Evolutionary conservation across 1,140 invertebrate species (phyloP).

Genomic region (Hyles vespertilio): DNA sequence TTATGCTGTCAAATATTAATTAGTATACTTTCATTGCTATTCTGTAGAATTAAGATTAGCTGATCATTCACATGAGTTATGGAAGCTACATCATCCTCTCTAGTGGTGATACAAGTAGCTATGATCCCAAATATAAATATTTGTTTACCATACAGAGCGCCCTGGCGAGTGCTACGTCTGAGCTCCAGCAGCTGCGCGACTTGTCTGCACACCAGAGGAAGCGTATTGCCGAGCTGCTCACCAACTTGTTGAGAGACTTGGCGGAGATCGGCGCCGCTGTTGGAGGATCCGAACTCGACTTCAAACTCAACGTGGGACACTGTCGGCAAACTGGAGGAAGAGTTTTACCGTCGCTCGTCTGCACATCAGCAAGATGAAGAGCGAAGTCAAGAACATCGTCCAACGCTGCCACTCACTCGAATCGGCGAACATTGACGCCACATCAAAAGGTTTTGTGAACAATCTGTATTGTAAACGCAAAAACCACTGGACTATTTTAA

Average conservation of each 20-base stretch:
- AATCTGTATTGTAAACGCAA: slow-evolving; percentile 7
- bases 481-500: too few species aligned
- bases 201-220: slow-evolving; percentile 94
- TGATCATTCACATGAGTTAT: too few species aligned
- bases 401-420: slow-evolving; percentile 92
- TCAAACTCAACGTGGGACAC: slow-evolving; percentile 87
- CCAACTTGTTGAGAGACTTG: slow-evolving; percentile 95
- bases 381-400: slow-evolving; percentile 95
- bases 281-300: slow-evolving; percentile 83
- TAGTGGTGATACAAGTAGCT: too few species aligned
- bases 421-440: slow-evolving; percentile 89
- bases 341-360: slow-evolving; percentile 98
- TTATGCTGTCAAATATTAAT: too few species aligned
- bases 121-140: too few species aligned
- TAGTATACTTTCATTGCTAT: too few species aligned
- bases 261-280: slow-evolving; percentile 95
- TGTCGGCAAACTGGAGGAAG: slow-evolving; percentile 96
- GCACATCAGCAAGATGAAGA: slow-evolving; percentile 99
- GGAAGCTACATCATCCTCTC: too few species aligned
- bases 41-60: too few species aligned
- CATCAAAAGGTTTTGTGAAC: slow-evolving; percentile 86
- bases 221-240: slow-evolving; percentile 95
- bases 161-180: slow-evolving; percentile 88
- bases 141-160: slow-evolving; percentile 67
- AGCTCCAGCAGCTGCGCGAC: slow-evolving; percentile 95